Percentiles rank a stretch among this genome's conserved stretches.
phyloP scores from a whole-genome alignment of 2,113 vertebrate species.

The Cinclus mexicanus region DNA sequence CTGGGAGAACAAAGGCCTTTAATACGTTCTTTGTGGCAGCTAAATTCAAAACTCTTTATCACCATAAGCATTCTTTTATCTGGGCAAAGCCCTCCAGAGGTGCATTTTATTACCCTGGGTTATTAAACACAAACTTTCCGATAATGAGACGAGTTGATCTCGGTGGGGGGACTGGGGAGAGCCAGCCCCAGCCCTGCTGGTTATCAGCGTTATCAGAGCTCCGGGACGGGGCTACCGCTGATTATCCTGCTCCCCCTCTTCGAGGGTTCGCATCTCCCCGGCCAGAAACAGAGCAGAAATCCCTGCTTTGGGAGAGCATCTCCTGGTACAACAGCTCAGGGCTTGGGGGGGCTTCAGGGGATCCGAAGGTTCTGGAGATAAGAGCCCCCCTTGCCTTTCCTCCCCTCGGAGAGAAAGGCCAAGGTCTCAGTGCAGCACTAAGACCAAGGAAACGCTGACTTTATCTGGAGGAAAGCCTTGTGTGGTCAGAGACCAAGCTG shows the following conservation, averaged over 20 bases:
- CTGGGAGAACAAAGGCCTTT: background rate
- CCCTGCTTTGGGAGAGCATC: background rate
- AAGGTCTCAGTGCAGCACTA: background rate
- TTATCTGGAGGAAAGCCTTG: accelerated
- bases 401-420: background rate
- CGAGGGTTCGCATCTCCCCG: background rate
- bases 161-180: background rate
- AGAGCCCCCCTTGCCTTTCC: background rate
- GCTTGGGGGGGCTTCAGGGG: background rate
- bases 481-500: accelerated
- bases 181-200: background rate
- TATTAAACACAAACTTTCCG: slow-evolving; percentile 49
- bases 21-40: background rate
- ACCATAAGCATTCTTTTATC: slow-evolving; percentile 47
- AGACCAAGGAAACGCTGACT: accelerated
- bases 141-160: slow-evolving; percentile 13
- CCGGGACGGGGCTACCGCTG: background rate
- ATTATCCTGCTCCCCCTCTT: background rate
- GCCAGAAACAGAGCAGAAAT: background rate
- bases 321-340: background rate
- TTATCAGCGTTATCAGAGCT: slow-evolving; percentile 52
- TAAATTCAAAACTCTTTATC: slow-evolving; percentile 54
- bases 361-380: background rate
- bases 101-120: slow-evolving; percentile 54
- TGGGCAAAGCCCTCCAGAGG: slow-evolving; percentile 45